Conservation (phyloP, 2,888 invertebrate genomes). For the Teleogryllus oceanicus region DNA sequence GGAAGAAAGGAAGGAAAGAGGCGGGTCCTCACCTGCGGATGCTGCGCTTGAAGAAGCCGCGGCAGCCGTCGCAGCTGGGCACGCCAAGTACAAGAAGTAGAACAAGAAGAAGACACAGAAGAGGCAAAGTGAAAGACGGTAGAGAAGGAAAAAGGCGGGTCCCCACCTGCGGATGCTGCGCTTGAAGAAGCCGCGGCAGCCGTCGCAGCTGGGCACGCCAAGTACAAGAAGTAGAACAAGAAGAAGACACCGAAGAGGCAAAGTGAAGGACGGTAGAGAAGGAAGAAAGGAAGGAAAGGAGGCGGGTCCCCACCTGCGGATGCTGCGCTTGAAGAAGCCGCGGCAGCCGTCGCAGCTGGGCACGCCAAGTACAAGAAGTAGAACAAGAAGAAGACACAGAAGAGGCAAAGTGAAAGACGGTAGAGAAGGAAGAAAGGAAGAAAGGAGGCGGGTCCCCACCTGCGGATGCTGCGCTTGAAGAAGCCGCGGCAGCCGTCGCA, state of each 20-base stretch:
- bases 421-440: not conserved
- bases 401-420: too few relatives aligned
- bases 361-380: too few relatives aligned
- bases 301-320: slow-evolving; percentile 63
- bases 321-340: slow-evolving; percentile 92
- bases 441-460: not conserved
- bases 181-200: slow-evolving; percentile 92
- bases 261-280: not conserved
- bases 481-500: too few relatives aligned
- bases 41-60: too few relatives aligned
- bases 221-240: too few relatives aligned
- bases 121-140: not conserved
- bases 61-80: too few relatives aligned
- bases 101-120: not conserved
- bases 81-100: too few relatives aligned
- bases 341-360: slow-evolving; percentile 85
- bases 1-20: too few relatives aligned
- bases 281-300: not conserved
- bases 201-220: slow-evolving; percentile 81
- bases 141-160: not conserved
- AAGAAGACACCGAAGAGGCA: not conserved
- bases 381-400: too few relatives aligned
- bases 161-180: slow-evolving; percentile 78
- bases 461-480: too few relatives aligned
- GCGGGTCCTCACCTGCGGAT: too few relatives aligned